Evolutionary conservation across 2,797 vertebrate species (phyloP).

Genomic region (Myripristis jacobus): DNA sequence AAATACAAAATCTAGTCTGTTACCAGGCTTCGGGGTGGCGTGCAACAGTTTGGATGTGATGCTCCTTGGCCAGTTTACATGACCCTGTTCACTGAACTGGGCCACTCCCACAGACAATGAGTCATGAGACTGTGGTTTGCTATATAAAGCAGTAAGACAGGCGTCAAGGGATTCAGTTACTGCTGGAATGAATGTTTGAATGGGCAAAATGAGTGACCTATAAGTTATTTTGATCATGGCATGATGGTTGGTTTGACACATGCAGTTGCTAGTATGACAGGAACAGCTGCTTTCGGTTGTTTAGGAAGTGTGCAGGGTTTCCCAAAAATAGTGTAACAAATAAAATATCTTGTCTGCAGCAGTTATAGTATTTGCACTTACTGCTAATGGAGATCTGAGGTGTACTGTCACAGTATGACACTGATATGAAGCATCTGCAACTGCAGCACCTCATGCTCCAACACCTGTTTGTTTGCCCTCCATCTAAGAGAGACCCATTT

Average conservation of each 20-base stretch:
- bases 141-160: slow-evolving; percentile 53
- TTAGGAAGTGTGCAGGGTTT: neutral
- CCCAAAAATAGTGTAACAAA: neutral
- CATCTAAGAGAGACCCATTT: slow-evolving; percentile 5
- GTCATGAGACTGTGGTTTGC: slow-evolving; percentile 58
- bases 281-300: neutral
- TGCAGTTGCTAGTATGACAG: neutral
- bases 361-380: neutral
- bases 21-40: slow-evolving; percentile 33
- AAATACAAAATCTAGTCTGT: slow-evolving; percentile 9
- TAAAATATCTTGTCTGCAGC: neutral
- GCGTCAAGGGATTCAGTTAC: slow-evolving; percentile 29
- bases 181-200: slow-evolving; percentile 34
- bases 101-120: slow-evolving; percentile 47
- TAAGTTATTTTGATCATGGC: slow-evolving; percentile 24
- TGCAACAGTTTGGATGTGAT: slow-evolving; percentile 57
- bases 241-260: neutral
- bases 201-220: slow-evolving; percentile 14
- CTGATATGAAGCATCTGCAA: neutral
- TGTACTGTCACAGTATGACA: too few relatives aligned
- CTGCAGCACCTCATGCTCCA: neutral
- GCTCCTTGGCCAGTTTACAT: slow-evolving; percentile 37
- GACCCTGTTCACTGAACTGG: slow-evolving; percentile 45
- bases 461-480: neutral
- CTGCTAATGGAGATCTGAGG: too few relatives aligned